Percentiles rank a stretch among this genome's conserved stretches.
phyloP scores from a whole-genome alignment of 64 coral and sea anemone genomes.

The Porites lutea region DNA sequence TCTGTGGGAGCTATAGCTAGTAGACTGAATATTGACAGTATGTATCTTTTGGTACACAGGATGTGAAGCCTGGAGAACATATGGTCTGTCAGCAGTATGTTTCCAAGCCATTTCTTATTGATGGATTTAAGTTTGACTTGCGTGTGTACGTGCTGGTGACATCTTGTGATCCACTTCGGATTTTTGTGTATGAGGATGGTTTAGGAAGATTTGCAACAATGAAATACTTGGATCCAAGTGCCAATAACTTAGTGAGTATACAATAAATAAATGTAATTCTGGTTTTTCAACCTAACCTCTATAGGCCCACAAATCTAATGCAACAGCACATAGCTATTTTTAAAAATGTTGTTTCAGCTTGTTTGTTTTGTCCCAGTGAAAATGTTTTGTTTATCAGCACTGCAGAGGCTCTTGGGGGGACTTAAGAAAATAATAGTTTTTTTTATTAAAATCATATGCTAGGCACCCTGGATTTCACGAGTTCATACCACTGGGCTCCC shows the following conservation, averaged over 20 bases:
- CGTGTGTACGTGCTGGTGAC: slow-evolving; percentile 95
- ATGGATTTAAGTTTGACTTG: slow-evolving; percentile 98
- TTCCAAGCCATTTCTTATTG: slow-evolving; percentile 96
- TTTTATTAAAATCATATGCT: no score
- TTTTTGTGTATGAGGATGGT: slow-evolving; percentile 99
- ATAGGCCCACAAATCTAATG: neutral
- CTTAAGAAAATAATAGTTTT: no score
- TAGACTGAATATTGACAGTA: neutral
- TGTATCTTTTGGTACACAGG: slow-evolving; percentile 34
- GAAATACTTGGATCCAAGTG: slow-evolving; percentile 88
- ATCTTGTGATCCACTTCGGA: slow-evolving; percentile 91
- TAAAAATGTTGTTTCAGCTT: no score
- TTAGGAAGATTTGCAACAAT: slow-evolving; percentile 95
- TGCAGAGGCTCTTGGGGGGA: no score
- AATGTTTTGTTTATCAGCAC: no score
- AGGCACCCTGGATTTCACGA: no score
- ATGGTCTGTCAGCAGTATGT: slow-evolving; percentile 95
- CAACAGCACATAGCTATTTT: no score
- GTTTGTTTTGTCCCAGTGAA: no score
- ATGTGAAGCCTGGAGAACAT: slow-evolving; percentile 97
- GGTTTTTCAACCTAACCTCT: neutral
- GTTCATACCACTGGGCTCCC: no score
- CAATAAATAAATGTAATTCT: neutral
- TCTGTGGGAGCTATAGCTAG: no score
- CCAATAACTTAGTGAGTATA: slow-evolving; percentile 83